Base-by-base conservation (phyloP, 2,113 vertebrate species). In the Callocephalon fimbriatum region DNA sequence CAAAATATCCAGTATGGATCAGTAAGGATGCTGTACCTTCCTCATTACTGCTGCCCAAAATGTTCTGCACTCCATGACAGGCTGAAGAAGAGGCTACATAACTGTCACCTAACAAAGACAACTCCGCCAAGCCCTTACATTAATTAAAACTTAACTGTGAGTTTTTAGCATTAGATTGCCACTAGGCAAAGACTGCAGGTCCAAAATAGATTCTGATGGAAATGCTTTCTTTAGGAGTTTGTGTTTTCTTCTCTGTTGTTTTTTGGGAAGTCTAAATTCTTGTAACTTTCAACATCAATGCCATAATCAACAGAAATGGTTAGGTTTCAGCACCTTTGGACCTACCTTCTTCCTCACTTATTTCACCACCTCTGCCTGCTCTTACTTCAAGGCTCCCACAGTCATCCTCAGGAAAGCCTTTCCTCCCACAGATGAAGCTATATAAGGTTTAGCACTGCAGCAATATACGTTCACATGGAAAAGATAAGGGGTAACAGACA, bases 51-150 rank as follows among this genome's bases (percentile, higher is more conserved):
- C 54, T 62, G 22, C 48, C 75, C 76, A 16, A 58, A 12, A 14
- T 12, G 14, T 14, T 44, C 56, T 15, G 18, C 1, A 1, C 26
- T 27, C 47, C 35, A 3, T 0, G 5, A 9, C 12, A 23, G 25
- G 16, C 21, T 23, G 22, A 16, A n/a, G n/a, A 44, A 56, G 22
- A 32, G 6, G 25, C 26, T 25, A 1, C 5, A 2, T 9, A 74
- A 59, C 29, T 27, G 29, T 47, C 40, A 29, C 26, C 22, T 8
- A 31, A 21, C 22, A 25, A 29, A 48, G 42, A 44, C 22, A 70
- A 38, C 44, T 27, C 44, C 20, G 27, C 3, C 32, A n/a, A 58
- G 13, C 10, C 70, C n/a, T 21, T 35, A 7, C 5, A 25, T 12
- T 31, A 38, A 40, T 44, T 20, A 31, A 8, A 35, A 17, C 12